Evolutionary conservation across 2,113 vertebrate genomes (phyloP).

Genomic region (Miniopterus natalensis): DNA sequence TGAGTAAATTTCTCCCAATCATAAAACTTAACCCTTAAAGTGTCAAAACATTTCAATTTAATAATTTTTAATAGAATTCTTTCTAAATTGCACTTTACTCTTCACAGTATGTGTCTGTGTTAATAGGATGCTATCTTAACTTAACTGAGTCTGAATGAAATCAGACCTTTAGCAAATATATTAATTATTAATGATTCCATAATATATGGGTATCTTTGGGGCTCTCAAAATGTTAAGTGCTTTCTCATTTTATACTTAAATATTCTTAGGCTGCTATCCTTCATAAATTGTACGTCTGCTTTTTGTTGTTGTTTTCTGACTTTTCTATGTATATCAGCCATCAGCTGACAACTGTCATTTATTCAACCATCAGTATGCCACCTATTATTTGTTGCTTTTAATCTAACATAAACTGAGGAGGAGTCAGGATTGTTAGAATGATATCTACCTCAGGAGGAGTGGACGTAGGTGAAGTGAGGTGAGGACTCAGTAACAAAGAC

Average conservation of each 20-base stretch:
- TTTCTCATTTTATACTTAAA: neutral
- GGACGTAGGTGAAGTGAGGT: neutral
- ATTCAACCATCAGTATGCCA: neutral
- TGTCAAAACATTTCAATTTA: slow-evolving; percentile 27
- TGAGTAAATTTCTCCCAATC: neutral
- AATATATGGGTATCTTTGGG: neutral
- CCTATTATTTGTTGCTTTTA: neutral
- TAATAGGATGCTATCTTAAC: neutral
- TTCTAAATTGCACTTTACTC: neutral
- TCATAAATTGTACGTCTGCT: neutral
- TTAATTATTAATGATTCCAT: slow-evolving; percentile 16
- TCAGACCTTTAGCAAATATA: neutral
- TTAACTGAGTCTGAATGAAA: neutral
- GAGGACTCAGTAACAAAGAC: neutral
- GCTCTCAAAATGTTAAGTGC: neutral
- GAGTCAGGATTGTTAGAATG: neutral
- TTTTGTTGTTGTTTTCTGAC: slow-evolving; percentile 14
- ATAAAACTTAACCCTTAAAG: slow-evolving; percentile 8
- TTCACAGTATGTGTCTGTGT: neutral
- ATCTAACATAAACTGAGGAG: neutral
- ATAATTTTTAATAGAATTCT: slow-evolving; percentile 1
- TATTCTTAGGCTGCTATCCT: neutral
- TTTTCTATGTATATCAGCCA: neutral
- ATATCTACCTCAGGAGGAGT: neutral
- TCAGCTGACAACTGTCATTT: neutral